phyloP scores from a whole-genome alignment of 1,140 invertebrate species.

The Drosophila kepulauana region DNA sequence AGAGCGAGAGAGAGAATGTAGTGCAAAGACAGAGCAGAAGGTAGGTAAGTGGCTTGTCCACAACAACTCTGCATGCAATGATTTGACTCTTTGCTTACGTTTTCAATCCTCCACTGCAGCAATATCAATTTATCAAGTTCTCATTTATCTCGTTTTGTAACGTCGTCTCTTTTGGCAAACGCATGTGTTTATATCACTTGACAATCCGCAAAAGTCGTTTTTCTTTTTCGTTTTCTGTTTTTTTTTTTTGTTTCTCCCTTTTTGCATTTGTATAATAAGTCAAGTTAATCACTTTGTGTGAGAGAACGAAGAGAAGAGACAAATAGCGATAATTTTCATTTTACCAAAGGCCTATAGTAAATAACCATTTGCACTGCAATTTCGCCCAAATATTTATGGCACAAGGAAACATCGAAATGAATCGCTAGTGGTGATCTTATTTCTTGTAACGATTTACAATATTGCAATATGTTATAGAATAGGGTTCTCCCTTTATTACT shows the following conservation, averaged over 20 bases:
- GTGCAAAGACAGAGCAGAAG: background rate
- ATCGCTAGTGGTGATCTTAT: background rate
- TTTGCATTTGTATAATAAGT: background rate
- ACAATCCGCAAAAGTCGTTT: background rate
- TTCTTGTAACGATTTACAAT: too few species aligned
- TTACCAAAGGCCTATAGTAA: background rate
- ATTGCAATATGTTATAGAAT: too few species aligned
- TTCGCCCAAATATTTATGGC: background rate
- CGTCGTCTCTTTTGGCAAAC: background rate
- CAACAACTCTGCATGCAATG: background rate
- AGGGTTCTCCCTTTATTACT: too few species aligned
- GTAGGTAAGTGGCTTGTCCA: background rate
- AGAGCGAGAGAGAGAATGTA: background rate
- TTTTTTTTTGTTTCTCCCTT: too few species aligned
- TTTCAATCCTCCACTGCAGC: background rate
- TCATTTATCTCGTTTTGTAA: background rate
- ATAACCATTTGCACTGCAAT: background rate
- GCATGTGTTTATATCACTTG: background rate
- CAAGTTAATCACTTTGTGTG: background rate
- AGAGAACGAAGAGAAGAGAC: background rate
- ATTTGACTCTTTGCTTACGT: background rate
- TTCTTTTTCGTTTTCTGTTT: too few species aligned
- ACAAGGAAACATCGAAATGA: too few species aligned
- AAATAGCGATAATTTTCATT: background rate
- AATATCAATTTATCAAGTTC: constrained; percentile 21